These are phyloP conservation scores for Lamprologus lemairii DNA, from an alignment of 2,113 vertebrate species.

Conservation along the genomic window DNA sequence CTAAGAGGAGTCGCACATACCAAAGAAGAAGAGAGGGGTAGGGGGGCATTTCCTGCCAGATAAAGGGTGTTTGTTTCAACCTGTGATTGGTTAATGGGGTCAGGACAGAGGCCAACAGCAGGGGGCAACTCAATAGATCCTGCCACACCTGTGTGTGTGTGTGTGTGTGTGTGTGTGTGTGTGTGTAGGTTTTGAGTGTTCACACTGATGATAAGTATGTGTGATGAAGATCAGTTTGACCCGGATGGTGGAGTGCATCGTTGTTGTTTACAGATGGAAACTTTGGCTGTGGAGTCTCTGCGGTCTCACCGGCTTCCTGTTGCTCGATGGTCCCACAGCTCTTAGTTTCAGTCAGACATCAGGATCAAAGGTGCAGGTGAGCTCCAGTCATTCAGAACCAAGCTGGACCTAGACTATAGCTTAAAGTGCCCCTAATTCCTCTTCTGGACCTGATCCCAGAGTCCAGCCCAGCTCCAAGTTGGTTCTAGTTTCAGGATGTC, in stretches of 20 bases:
- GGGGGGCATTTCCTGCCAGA: not conserved
- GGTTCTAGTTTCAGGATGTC: constrained; percentile 49
- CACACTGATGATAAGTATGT: not conserved
- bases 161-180: not conserved
- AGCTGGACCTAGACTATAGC: constrained; percentile 24
- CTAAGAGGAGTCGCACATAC: not conserved
- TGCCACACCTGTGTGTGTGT: not conserved
- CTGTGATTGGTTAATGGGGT: constrained; percentile 21
- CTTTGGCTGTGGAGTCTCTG: not conserved
- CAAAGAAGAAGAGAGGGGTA: not conserved
- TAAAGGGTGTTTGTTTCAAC: constrained; percentile 11
- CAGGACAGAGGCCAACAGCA: not conserved
- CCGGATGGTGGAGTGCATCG: not conserved
- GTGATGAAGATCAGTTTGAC: not conserved
- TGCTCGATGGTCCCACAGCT: constrained; percentile 29
- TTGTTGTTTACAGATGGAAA: not conserved
- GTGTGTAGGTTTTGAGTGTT: not conserved
- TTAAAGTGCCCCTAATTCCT: constrained; percentile 42
- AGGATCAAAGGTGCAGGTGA: constrained; percentile 36
- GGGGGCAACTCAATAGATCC: not conserved
- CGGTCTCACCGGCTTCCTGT: not conserved
- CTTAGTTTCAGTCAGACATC: constrained; percentile 29
- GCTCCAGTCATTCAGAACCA: constrained; percentile 39
- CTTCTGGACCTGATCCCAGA: constrained; percentile 40
- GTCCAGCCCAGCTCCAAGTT: not conserved